Conservation (phyloP, 2,888 invertebrate genomes). For the Diogma glabrata region DNA sequence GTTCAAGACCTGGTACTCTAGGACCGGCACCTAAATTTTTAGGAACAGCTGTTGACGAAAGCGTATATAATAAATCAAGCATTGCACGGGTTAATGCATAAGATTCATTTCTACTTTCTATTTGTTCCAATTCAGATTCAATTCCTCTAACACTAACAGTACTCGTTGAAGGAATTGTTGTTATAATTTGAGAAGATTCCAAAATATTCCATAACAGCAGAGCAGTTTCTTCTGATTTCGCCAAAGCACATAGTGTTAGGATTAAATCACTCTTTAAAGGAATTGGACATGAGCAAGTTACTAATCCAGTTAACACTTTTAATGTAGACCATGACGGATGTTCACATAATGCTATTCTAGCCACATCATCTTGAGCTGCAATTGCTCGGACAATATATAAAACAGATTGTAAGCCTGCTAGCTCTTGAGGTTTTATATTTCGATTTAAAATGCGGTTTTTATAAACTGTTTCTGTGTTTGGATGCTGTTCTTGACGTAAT, state of each 20-base stretch:
- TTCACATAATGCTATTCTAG: slow-evolving; percentile 71
- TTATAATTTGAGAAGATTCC: slow-evolving; percentile 69
- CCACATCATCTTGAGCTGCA: slow-evolving; percentile 67
- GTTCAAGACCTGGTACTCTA: slow-evolving; percentile 75
- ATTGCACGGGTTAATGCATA: slow-evolving; percentile 81
- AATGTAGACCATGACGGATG: slow-evolving; percentile 81
- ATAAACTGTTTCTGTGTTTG: slow-evolving; percentile 53
- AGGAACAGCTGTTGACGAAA: slow-evolving; percentile 62
- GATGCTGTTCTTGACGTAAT: slow-evolving; percentile 55
- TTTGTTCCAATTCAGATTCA: slow-evolving; percentile 80
- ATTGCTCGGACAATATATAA: slow-evolving; percentile 65
- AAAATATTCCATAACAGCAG: slow-evolving; percentile 75
- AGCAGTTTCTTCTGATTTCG: slow-evolving; percentile 65
- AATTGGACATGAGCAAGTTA: slow-evolving; percentile 78
- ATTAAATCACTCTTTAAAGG: slow-evolving; percentile 75
- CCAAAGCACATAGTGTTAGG: slow-evolving; percentile 65
- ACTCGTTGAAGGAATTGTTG: slow-evolving; percentile 50
- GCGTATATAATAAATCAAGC: slow-evolving; percentile 57
- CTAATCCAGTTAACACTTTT: slow-evolving; percentile 65
- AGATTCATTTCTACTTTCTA: slow-evolving; percentile 81
- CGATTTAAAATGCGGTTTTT: slow-evolving; percentile 42
- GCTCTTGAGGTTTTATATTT: slow-evolving; percentile 66
- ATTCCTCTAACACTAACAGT: slow-evolving; percentile 44
- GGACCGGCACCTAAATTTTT: slow-evolving; percentile 69
- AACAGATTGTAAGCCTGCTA: slow-evolving; percentile 76